A percentile compares a stretch with the other conserved stretches of the same genome.
Conservation (phyloP, 2,888 invertebrate genomes). For the Tridacna crocea region DNA sequence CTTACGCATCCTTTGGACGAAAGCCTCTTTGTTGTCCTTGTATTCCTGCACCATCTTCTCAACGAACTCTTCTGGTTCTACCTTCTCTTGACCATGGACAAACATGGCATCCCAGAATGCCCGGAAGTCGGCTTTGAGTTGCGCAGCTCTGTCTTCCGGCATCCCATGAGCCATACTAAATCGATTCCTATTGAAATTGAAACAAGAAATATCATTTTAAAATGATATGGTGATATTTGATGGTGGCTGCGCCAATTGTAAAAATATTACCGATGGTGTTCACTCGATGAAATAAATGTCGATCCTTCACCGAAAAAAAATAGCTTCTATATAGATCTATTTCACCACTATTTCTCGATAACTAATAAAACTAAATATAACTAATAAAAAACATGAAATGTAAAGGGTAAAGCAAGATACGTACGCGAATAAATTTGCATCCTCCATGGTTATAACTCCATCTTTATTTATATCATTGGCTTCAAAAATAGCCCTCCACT, state of each 20-base stretch:
- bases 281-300: too few relatives aligned
- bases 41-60: neutral
- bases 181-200: neutral
- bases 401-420: neutral
- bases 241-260: too few relatives aligned
- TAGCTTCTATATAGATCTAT: too few relatives aligned
- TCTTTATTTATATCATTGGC: constrained; percentile 3
- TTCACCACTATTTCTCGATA: too few relatives aligned
- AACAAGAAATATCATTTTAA: too few relatives aligned
- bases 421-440: constrained; percentile 3
- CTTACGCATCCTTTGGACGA: neutral
- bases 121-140: neutral
- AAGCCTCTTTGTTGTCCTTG: neutral
- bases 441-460: neutral
- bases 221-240: too few relatives aligned
- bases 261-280: too few relatives aligned
- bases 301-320: too few relatives aligned
- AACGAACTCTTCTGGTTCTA: neutral
- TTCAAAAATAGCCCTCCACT: constrained; percentile 1
- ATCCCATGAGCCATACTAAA: neutral
- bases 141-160: neutral
- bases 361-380: too few relatives aligned
- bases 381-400: too few relatives aligned
- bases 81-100: neutral
- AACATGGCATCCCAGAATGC: neutral